A percentile compares a stretch with the other conserved stretches of the same genome.
These are phyloP conservation scores for Trissolcus brochymenae DNA, from an alignment of 2,888 invertebrate genomes.

Conservation along the genomic window DNA sequence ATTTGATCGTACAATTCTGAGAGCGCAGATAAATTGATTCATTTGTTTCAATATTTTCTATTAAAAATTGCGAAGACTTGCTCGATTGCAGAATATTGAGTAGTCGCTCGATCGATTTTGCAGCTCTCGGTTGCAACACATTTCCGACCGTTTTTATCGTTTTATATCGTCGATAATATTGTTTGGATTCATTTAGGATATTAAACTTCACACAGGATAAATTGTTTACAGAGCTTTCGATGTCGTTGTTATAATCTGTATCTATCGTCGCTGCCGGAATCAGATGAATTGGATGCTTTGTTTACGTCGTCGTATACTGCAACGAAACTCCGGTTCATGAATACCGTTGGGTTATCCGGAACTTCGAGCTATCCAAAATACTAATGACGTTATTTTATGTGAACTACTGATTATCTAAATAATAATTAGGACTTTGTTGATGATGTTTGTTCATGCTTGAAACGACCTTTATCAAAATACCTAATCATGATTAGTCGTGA, in stretches of 20 bases:
- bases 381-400: slow-evolving; percentile 51
- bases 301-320: slow-evolving; percentile 47
- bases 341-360: slow-evolving; percentile 36
- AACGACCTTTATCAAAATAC: slow-evolving; percentile 14
- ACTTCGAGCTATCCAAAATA: slow-evolving; percentile 42
- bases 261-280: slow-evolving; percentile 46
- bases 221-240: slow-evolving; percentile 49
- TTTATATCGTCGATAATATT: slow-evolving; percentile 32
- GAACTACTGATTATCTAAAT: slow-evolving; percentile 42
- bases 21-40: slow-evolving; percentile 37
- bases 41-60: slow-evolving; percentile 49
- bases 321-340: slow-evolving; percentile 32
- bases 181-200: slow-evolving; percentile 50
- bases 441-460: slow-evolving; percentile 17
- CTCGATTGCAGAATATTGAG: slow-evolving; percentile 11
- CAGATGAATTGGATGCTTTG: slow-evolving; percentile 55
- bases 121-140: slow-evolving; percentile 24
- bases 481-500: slow-evolving; percentile 9
- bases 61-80: slow-evolving; percentile 37
- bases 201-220: slow-evolving; percentile 48
- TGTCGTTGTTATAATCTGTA: slow-evolving; percentile 46
- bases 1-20: slow-evolving; percentile 18
- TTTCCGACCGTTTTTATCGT: slow-evolving; percentile 36
- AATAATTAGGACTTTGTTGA: slow-evolving; percentile 39
- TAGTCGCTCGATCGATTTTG: slow-evolving; percentile 34